Conservation (phyloP, 2,113 vertebrate species). For the Sitta europaea region DNA sequence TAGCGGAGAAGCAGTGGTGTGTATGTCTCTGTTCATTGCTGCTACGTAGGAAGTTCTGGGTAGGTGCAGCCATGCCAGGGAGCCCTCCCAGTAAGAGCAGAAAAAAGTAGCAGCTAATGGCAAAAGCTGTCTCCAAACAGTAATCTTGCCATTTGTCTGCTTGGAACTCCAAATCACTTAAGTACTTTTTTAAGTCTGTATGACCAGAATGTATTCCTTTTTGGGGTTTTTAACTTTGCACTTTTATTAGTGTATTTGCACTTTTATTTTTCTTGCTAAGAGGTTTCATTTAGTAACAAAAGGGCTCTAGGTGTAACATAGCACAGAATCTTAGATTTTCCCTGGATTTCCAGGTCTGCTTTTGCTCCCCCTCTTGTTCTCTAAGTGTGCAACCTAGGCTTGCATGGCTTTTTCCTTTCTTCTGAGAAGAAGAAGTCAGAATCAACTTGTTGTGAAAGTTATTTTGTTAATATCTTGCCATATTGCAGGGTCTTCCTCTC, state of each 20-base stretch:
- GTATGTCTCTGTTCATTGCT: neutral
- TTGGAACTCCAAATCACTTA: neutral
- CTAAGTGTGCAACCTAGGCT: too few species aligned
- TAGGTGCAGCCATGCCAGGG: neutral
- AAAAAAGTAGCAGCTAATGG: neutral
- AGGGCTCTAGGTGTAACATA: neutral
- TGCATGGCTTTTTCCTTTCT: neutral
- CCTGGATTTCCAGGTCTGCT: neutral
- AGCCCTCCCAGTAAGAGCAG: neutral
- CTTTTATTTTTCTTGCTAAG: neutral
- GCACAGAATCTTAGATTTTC: neutral
- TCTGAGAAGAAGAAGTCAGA: neutral
- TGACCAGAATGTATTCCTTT: neutral
- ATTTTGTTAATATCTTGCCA: neutral
- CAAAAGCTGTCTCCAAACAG: neutral
- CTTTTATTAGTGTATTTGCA: neutral
- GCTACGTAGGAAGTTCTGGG: neutral
- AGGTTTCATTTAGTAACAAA: neutral
- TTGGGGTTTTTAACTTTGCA: neutral
- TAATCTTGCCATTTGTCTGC: neutral
- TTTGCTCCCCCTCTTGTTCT: neutral
- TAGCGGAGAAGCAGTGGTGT: fast-evolving
- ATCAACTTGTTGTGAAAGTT: neutral
- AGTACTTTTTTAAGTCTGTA: neutral
- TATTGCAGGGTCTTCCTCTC: neutral